Evolutionary conservation across 2,888 invertebrate species (phyloP).

Genomic region (Amiota mariae): DNA sequence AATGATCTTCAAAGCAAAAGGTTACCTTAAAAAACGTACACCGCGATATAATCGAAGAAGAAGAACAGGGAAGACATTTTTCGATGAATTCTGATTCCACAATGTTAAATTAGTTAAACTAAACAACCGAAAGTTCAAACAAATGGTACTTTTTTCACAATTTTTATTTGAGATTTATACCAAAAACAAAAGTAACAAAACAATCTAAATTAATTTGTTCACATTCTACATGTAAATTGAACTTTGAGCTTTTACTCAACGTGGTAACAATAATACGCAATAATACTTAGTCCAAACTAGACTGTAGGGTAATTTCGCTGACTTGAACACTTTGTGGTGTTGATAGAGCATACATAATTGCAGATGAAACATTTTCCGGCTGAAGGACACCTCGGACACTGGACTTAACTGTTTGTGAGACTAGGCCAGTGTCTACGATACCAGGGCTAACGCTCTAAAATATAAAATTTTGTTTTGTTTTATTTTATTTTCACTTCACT

Average conservation of each 20-base stretch:
- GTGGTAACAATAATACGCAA: too few species aligned
- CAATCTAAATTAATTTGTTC: too few species aligned
- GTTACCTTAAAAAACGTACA: too few species aligned
- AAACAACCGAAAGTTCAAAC: background rate
- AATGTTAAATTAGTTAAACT: too few species aligned
- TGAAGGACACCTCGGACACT: background rate
- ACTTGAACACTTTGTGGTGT: conserved; percentile 40
- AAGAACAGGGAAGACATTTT: too few species aligned
- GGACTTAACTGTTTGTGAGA: background rate
- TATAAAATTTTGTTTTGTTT: background rate
- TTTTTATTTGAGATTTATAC: background rate
- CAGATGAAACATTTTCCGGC: conserved; percentile 33
- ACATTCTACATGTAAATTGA: too few species aligned
- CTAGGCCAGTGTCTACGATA: background rate
- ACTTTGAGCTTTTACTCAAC: too few species aligned
- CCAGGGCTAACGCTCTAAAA: conserved; percentile 1
- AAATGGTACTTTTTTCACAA: background rate
- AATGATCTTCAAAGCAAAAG: too few species aligned
- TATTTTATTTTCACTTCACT: background rate
- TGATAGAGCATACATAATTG: conserved; percentile 34
- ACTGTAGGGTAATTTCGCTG: conserved; percentile 36
- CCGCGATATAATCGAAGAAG: too few species aligned
- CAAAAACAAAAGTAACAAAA: background rate
- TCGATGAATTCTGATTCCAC: too few species aligned
- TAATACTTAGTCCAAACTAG: conserved; percentile 19